Conservation (phyloP, 2,888 invertebrate species). For the Lithophane semibrunnea region DNA sequence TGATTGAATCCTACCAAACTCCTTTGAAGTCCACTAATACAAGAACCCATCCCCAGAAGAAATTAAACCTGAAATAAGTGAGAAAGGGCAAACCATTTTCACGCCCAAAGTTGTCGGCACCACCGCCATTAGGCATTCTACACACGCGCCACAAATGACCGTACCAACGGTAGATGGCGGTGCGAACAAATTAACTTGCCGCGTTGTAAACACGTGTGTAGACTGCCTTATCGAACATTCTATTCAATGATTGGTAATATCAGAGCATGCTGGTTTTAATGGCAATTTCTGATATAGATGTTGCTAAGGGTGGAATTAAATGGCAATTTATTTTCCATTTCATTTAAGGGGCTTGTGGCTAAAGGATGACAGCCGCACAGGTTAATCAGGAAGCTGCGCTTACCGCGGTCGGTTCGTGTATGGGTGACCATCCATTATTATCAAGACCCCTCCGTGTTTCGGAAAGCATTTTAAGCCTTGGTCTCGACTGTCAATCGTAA, state of each 20-base stretch:
- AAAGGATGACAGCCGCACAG: no score
- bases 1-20: not conserved
- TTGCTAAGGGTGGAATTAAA: not conserved
- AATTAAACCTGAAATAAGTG: constrained; percentile 41
- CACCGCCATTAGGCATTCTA: constrained; percentile 68
- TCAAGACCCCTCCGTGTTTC: no score
- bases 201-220: constrained; percentile 76
- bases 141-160: constrained; percentile 74
- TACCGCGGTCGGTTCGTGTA: no score
- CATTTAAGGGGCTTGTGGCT: no score
- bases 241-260: constrained; percentile 66
- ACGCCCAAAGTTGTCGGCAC: constrained; percentile 45
- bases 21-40: constrained; percentile 11
- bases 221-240: constrained; percentile 71
- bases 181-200: constrained; percentile 78
- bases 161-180: constrained; percentile 68
- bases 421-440: no score
- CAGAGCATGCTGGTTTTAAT: constrained; percentile 40
- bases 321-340: not conserved
- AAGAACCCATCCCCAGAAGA: constrained; percentile 10
- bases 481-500: no score
- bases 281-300: constrained; percentile 21
- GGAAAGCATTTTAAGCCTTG: no score
- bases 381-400: no score
- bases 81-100: constrained; percentile 47